These are phyloP conservation scores for Megalops cyprinoides DNA, from an alignment of 2,797 vertebrate species.

Conservation along the genomic window DNA sequence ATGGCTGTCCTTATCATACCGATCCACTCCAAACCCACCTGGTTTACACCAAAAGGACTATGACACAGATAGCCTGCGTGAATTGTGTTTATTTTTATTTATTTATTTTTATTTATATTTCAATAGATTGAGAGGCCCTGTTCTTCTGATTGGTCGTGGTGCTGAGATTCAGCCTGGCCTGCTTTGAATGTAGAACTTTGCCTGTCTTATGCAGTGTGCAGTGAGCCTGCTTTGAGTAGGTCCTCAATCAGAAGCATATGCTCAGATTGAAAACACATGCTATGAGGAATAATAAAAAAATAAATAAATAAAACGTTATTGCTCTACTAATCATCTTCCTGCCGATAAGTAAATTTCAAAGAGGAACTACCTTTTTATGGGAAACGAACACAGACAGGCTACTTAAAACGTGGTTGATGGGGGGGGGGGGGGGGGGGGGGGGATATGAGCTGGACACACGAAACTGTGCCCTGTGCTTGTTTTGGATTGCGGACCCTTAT, in stretches of 20 bases:
- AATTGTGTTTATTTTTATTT: background rate
- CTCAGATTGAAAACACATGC: conserved; percentile 4
- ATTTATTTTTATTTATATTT: background rate
- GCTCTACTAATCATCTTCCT: background rate
- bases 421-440: background rate
- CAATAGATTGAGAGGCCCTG: background rate
- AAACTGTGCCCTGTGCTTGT: conserved; percentile 8
- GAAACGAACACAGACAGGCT: background rate
- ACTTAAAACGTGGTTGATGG: background rate
- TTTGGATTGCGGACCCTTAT: conserved; percentile 21
- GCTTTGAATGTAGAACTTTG: background rate
- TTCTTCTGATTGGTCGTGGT: background rate
- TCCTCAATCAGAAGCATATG: background rate
- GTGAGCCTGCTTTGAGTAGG: background rate
- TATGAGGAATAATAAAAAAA: background rate
- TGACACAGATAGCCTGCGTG: background rate
- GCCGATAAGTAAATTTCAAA: conserved; percentile 23
- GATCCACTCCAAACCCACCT: background rate
- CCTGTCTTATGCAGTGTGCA: background rate
- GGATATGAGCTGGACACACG: conserved; percentile 16
- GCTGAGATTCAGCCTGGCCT: background rate
- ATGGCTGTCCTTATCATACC: background rate
- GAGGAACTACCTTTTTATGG: conserved; percentile 16
- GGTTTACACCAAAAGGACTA: background rate
- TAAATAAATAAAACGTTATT: conserved; percentile 3